phyloP scores from a whole-genome alignment of 2,113 vertebrate genomes.

The Hiodon tergisus region DNA sequence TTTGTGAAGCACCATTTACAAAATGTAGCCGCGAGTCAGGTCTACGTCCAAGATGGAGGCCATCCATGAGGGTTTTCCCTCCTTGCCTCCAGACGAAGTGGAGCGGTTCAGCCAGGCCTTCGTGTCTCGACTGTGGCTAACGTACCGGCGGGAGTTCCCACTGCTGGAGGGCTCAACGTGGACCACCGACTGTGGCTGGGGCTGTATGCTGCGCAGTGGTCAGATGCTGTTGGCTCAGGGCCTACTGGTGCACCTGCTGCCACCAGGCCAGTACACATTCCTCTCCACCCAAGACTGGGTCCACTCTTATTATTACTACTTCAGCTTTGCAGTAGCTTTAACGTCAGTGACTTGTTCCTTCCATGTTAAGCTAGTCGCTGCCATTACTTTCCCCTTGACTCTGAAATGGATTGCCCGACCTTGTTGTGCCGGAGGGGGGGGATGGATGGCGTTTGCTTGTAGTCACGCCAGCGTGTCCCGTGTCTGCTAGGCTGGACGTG shows the following conservation, averaged over 20 bases:
- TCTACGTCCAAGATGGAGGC: too few relatives aligned
- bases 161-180: slow-evolving; percentile 72
- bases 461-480: too few relatives aligned
- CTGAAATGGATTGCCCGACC: not conserved
- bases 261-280: slow-evolving; percentile 56
- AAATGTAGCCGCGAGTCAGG: too few relatives aligned
- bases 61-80: not conserved
- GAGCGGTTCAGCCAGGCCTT: slow-evolving; percentile 75
- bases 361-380: not conserved
- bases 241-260: slow-evolving; percentile 74
- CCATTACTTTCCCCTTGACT: not conserved
- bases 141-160: slow-evolving; percentile 81
- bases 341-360: not conserved
- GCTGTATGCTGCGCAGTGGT: slow-evolving; percentile 85
- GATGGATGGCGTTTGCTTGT: not conserved
- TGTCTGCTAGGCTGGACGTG: slow-evolving; percentile 67
- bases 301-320: not conserved
- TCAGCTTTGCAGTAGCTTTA: not conserved
- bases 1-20: too few relatives aligned
- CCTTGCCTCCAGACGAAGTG: slow-evolving; percentile 62
- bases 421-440: not conserved
- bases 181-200: slow-evolving; percentile 90
- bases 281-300: too few relatives aligned
- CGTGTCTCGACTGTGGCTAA: slow-evolving; percentile 78
- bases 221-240: slow-evolving; percentile 90